phyloP scores from a whole-genome alignment of 2,888 invertebrate genomes.

The Cantharis lateralis region DNA sequence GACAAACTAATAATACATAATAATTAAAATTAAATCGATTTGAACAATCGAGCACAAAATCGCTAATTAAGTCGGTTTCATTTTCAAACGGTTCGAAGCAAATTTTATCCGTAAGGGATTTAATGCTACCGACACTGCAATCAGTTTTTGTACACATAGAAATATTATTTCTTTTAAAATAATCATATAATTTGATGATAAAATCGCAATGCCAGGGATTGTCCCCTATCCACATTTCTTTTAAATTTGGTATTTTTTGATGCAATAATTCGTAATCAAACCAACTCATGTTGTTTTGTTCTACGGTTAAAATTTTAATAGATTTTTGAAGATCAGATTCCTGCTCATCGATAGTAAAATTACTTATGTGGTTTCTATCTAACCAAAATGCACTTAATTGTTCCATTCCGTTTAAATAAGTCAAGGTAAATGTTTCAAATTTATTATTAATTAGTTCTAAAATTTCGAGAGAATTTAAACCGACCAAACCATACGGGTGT shows the following conservation, averaged over 20 bases:
- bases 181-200: conserved; percentile 48
- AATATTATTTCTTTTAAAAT: conserved; percentile 43
- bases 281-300: conserved; percentile 45
- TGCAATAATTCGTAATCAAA: conserved; percentile 47
- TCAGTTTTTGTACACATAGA: conserved; percentile 44
- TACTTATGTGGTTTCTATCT: conserved; percentile 44
- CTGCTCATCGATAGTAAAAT: conserved; percentile 42
- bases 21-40: conserved; percentile 6
- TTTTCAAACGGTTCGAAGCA: conserved; percentile 35
- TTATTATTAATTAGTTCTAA: conserved; percentile 49
- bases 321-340: conserved; percentile 42
- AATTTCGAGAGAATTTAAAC: conserved; percentile 48
- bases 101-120: conserved; percentile 38
- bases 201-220: conserved; percentile 51
- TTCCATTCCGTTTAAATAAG: conserved; percentile 45
- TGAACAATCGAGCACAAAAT: conserved; percentile 36
- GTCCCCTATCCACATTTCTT: conserved; percentile 47
- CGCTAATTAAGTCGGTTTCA: conserved; percentile 34
- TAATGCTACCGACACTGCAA: conserved; percentile 41
- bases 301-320: conserved; percentile 45
- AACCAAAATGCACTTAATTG: conserved; percentile 49
- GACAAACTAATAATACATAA: conserved; percentile 9
- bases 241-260: conserved; percentile 46
- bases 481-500: conserved; percentile 51
- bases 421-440: conserved; percentile 43